A percentile compares a stretch with the other conserved stretches of the same genome.
Evolutionary conservation across 1,140 invertebrate species (phyloP).

Genomic region (Globodera rostochiensis): DNA sequence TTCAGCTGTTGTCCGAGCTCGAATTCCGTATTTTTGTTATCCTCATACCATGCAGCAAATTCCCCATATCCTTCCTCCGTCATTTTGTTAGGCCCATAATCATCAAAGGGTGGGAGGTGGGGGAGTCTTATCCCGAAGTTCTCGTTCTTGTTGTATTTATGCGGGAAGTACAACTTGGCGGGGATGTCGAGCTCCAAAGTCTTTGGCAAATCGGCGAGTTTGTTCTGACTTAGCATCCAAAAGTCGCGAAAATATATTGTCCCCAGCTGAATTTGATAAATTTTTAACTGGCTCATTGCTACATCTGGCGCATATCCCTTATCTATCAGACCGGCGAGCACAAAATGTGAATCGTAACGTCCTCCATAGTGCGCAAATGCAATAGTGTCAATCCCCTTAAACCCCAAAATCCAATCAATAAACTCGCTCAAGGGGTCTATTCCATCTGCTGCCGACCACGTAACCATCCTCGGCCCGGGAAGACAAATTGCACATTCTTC

Average conservation of each 20-base stretch:
- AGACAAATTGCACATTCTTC: not conserved
- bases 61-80: not conserved
- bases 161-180: not conserved
- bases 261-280: not conserved
- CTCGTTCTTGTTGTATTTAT: not conserved
- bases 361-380: slow-evolving; percentile 3
- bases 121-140: slow-evolving; percentile 8
- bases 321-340: not conserved
- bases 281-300: not conserved
- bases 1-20: too few species aligned
- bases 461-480: not conserved
- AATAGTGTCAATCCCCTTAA: not conserved
- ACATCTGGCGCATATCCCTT: not conserved
- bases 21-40: not conserved
- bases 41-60: not conserved
- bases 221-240: not conserved
- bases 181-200: not conserved
- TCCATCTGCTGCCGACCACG: not conserved
- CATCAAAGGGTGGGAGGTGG: not conserved
- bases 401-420: too few species aligned
- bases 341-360: slow-evolving; percentile 4
- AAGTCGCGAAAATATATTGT: not conserved
- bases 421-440: not conserved
- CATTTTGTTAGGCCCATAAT: not conserved
- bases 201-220: not conserved